Percentiles rank a stretch among this genome's conserved stretches.
phyloP scores from a whole-genome alignment of 2,888 invertebrate genomes.

The Drosophila percnosoma region DNA sequence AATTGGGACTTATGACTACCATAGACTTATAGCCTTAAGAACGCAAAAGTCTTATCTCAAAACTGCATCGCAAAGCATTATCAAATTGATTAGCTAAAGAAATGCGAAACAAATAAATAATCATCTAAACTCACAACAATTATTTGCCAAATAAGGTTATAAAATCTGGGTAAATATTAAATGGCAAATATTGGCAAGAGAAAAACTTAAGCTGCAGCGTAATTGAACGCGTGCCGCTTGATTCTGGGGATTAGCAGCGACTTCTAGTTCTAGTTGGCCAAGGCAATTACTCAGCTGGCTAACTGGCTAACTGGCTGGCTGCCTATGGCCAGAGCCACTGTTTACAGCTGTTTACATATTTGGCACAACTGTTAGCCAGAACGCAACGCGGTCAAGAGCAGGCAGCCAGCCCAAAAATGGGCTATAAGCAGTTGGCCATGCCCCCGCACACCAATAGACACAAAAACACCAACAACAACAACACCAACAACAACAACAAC shows the following conservation, averaged over 20 bases:
- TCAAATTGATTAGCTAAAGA: neutral
- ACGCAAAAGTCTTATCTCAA: neutral
- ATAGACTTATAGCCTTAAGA: neutral
- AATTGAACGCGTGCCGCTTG: constrained; percentile 16
- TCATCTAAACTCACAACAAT: neutral
- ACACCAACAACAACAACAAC: neutral
- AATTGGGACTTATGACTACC: neutral
- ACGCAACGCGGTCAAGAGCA: constrained; percentile 68
- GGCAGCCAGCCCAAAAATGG: constrained; percentile 68
- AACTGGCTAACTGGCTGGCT: constrained; percentile 13
- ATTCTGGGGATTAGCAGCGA: constrained; percentile 24
- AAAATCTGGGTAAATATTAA: constrained; percentile 56
- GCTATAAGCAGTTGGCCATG: constrained; percentile 70
- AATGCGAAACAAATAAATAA: neutral
- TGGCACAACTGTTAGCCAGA: constrained; percentile 50
- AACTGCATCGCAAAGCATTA: neutral
- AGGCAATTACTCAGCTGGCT: constrained; percentile 20
- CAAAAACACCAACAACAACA: constrained; percentile 3
- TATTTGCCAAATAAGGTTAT: constrained; percentile 53
- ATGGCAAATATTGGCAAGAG: constrained; percentile 32
- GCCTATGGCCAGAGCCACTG: constrained; percentile 27
- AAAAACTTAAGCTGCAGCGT: constrained; percentile 2
- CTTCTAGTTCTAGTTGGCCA: constrained; percentile 35
- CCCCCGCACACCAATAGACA: constrained; percentile 31
- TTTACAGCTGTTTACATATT: constrained; percentile 47